phyloP scores from a whole-genome alignment of 2,113 vertebrate species.

The Procavia capensis region DNA sequence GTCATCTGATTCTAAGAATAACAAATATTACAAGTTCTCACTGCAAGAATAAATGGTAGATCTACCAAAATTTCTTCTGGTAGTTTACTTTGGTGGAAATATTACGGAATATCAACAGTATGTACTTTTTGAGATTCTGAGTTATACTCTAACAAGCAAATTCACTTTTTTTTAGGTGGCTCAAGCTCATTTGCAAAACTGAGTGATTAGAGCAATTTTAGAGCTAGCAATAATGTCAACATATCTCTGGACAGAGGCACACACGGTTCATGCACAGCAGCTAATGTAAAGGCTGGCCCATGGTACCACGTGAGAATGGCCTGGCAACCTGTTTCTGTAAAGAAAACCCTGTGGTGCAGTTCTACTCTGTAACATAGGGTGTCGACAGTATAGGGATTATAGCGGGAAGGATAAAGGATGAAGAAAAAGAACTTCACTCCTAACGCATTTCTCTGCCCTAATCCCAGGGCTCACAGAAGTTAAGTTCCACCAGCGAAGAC shows the following conservation, averaged over 20 bases:
- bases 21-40: not conserved
- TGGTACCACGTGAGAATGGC: not conserved
- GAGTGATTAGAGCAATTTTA: not conserved
- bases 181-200: not conserved
- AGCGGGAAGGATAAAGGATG: not conserved
- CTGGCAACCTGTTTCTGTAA: not conserved
- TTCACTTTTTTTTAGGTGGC: not conserved
- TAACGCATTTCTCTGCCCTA: conserved; percentile 28
- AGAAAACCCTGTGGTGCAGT: not conserved
- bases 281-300: not conserved
- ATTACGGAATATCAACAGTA: fast-evolving
- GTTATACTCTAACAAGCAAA: not conserved
- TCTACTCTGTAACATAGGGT: too few relatives aligned
- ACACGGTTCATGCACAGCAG: not conserved
- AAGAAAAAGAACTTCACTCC: not conserved
- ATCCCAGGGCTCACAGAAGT: conserved; percentile 88
- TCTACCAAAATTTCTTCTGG: not conserved
- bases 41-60: not conserved
- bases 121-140: not conserved
- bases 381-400: too few relatives aligned
- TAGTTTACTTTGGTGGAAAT: not conserved
- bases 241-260: not conserved
- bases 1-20: not conserved
- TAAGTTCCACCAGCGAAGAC: conserved; percentile 85
- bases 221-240: not conserved